phyloP scores from a whole-genome alignment of 2,797 vertebrate species.

The Sylvilagus floridanus region DNA sequence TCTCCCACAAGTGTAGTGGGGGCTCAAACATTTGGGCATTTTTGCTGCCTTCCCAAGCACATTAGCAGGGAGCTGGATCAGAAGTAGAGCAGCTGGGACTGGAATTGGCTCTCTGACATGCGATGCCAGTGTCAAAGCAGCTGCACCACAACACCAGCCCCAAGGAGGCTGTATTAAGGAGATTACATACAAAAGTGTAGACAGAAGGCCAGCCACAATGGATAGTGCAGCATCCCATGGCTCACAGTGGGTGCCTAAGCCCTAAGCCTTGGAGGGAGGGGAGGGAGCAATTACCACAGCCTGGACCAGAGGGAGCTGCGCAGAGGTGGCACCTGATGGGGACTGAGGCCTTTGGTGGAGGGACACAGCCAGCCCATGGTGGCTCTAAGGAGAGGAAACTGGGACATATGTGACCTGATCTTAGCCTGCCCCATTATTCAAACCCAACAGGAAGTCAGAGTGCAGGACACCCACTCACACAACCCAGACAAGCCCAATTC shows the following conservation, averaged over 20 bases:
- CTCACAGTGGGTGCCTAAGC: background rate
- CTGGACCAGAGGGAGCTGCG: background rate
- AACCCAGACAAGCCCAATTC: background rate
- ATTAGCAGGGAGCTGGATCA: no score
- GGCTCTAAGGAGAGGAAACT: background rate
- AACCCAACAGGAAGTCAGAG: background rate
- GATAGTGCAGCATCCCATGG: no score
- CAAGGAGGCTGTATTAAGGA: no score
- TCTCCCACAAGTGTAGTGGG: no score
- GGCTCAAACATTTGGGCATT: no score
- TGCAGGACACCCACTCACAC: background rate
- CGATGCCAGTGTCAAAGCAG: no score
- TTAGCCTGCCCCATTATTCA: background rate
- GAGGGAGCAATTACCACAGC: background rate
- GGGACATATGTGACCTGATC: background rate
- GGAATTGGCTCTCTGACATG: no score
- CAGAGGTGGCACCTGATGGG: background rate
- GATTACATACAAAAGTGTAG: background rate
- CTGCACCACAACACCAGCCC: no score
- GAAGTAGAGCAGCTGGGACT: no score
- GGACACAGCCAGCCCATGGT: background rate
- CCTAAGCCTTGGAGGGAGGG: background rate
- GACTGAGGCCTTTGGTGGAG: background rate
- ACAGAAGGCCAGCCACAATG: background rate
- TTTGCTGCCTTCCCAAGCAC: no score